Base-by-base conservation (phyloP, 2,113 vertebrate genomes). In the Meleagris gallopavo region DNA sequence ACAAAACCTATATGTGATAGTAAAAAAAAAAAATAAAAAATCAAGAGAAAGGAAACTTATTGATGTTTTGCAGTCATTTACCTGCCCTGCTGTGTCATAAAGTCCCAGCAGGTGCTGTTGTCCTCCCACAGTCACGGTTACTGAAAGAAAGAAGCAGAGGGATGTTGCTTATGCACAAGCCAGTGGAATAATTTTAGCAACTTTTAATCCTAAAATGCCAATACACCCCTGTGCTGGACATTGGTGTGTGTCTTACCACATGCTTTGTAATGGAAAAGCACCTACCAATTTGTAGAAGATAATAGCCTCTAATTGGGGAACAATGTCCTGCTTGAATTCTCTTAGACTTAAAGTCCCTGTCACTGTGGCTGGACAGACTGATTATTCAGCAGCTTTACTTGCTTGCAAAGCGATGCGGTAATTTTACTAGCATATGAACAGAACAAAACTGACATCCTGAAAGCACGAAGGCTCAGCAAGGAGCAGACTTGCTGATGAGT, bases 41-140 rank as follows among this genome's bases (percentile, higher is more conserved):
- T 10, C 9, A 27, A 1, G 18, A 13, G 20, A 75, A 93, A 93
- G 18, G n/a, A 86, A 86, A 83, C 14, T n/a, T 10, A n/a, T 13
- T 50, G 73, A 91, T 64, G 5, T 61, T 86, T 64, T 77, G 32
- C 34, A n/a, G 71, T 85, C 64, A 36, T 83, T 84, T 98, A 99
- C 98, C 98, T 99, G 98, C 87, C 98, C 98, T 52, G 98, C 98
- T 3, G 98, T 99, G 96, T 99, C 98, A 60, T 98, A 99, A 45
- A 99, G 98, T 79, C 98, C 98, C 79, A 99, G 97, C 94, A 99
- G 96, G 62, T 99, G 98, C 64, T 99, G 98, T 60, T 98, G 98
- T 93, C 98, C 98, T 97, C 98, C 98, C 79, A 99, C 98, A 8
- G 98, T 98, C 95, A 99, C 98, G 20, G 98, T 99, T 90, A 99